Percentiles rank a stretch among this genome's conserved stretches.
phyloP scores from a whole-genome alignment of 2,888 invertebrate genomes.

The Imbricaverruca yamaguchii region DNA sequence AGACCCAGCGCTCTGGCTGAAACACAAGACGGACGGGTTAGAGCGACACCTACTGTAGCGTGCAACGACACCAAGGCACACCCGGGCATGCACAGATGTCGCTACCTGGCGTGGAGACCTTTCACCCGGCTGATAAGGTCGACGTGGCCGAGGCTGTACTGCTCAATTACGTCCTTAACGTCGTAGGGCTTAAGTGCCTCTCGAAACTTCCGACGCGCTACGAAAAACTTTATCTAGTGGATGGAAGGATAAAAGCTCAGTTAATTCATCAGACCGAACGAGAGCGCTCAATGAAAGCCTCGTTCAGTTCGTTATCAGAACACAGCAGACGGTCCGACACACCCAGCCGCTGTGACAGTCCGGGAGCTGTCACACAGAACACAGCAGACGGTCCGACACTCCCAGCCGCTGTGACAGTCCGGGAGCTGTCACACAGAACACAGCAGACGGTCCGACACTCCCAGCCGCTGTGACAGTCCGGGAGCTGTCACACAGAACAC shows the following conservation, averaged over 20 bases:
- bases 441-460: too few relatives aligned
- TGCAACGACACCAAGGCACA: background rate
- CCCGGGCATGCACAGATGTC: background rate
- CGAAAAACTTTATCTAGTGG: constrained; percentile 78
- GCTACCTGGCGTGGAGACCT: constrained; percentile 35
- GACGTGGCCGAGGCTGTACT: constrained; percentile 50
- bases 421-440: too few relatives aligned
- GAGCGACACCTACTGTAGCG: background rate
- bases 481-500: too few relatives aligned
- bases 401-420: too few relatives aligned
- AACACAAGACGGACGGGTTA: background rate
- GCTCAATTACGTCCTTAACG: constrained; percentile 87
- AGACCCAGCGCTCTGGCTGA: background rate
- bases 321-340: too few relatives aligned
- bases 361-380: too few relatives aligned
- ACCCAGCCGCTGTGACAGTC: too few relatives aligned
- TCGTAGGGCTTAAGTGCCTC: constrained; percentile 92
- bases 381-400: too few relatives aligned
- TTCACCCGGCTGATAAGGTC: constrained; percentile 48
- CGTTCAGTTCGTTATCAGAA: too few relatives aligned
- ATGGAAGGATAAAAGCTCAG: constrained; percentile 4
- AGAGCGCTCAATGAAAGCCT: too few relatives aligned
- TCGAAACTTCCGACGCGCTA: constrained; percentile 86
- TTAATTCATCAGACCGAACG: too few relatives aligned
- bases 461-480: too few relatives aligned